These are phyloP conservation scores for Mya arenaria DNA, from an alignment of 1,140 invertebrate genomes.

Conservation along the genomic window DNA sequence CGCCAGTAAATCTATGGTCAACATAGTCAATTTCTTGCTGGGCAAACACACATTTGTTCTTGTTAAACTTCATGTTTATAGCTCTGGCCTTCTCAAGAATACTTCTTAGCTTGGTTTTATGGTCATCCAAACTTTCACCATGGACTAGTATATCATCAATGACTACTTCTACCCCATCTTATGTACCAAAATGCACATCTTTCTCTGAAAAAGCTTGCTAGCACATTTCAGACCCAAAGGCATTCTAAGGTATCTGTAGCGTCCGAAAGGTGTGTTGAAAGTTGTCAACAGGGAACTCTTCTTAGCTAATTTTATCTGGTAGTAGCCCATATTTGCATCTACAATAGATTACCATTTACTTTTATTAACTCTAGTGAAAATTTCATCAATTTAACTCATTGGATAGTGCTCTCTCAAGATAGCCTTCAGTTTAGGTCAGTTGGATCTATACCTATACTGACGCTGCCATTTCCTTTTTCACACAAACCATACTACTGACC, in stretches of 20 bases:
- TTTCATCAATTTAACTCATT: conserved; percentile 56
- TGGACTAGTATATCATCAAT: conserved; percentile 48
- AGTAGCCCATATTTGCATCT: conserved; percentile 66
- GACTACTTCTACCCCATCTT: conserved; percentile 36
- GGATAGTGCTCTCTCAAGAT: conserved; percentile 74
- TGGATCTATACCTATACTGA: conserved; percentile 83
- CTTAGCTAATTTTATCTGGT: conserved; percentile 79
- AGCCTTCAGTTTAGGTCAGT: conserved; percentile 81
- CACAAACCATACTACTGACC: conserved; percentile 44
- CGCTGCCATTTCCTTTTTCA: conserved; percentile 59
- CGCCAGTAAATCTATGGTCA: conserved; percentile 22
- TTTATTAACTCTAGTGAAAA: conserved; percentile 34
- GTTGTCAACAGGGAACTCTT: conserved; percentile 77
- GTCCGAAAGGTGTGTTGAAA: conserved; percentile 81
- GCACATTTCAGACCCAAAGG: conserved; percentile 77
- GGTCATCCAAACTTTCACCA: conserved; percentile 31
- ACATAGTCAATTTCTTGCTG: conserved; percentile 42
- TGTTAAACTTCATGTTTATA: conserved; percentile 77
- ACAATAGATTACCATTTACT: conserved; percentile 59
- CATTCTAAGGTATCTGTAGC: conserved; percentile 74
- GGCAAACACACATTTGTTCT: conserved; percentile 66
- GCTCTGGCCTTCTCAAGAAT: conserved; percentile 27
- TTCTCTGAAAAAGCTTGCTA: conserved; percentile 41
- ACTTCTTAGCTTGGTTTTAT: neutral
- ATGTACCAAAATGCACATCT: conserved; percentile 42